Evolutionary conservation across 2,113 vertebrate species (phyloP), one percentile per base, ranked within the genome.

Genomic region (Dipodomys ordii): DNA sequence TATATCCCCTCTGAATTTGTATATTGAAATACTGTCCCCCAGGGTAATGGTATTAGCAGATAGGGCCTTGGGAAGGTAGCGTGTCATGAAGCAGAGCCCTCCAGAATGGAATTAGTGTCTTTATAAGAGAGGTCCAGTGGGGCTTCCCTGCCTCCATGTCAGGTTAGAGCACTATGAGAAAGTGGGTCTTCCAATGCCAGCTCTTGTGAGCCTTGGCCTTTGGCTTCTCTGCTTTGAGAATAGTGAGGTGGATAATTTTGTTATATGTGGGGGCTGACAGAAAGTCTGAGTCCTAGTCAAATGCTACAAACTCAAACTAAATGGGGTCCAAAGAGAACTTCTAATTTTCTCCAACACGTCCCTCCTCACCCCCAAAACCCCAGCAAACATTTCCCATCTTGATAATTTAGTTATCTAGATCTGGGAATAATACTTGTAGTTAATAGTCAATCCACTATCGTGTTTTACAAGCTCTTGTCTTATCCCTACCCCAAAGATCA

Each of bases 331-430:
- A 87, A 77, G n/a, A 89, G 20, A 81, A 88, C 28, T 83, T 71
- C 57, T 83, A 7, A 72, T 87, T 86, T 92, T 74, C 80, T 92
- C 44, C 57, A 53, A 60, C 94, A 87, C n/a, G 23, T 86, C 12
- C 64, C 32, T 74, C 1, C 4, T 89, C 28, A 30, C 23, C n/a
- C 22, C 32, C 85, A 57, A 87, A 39, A 27, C 35, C 35, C 16
- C 35, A 81, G 68, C 19, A 73, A 83, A 78, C 5, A 49, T 32
- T 78, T 22, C 1, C 28, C 28, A 77, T 35, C n/a, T 91, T 83
- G 28, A 91, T 67, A 82, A 85, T 28, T 39, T n/a, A 57, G 7
- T 12, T 68, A 32, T 5, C 28, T 80, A 79, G 91, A 84, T 57
- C 46, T 82, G 39, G 13, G 67, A n/a, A n/a, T 82, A 46, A 64